Evolutionary conservation across 2,113 vertebrate genomes (phyloP).

Genomic region (Xenotilapia longispinis): DNA sequence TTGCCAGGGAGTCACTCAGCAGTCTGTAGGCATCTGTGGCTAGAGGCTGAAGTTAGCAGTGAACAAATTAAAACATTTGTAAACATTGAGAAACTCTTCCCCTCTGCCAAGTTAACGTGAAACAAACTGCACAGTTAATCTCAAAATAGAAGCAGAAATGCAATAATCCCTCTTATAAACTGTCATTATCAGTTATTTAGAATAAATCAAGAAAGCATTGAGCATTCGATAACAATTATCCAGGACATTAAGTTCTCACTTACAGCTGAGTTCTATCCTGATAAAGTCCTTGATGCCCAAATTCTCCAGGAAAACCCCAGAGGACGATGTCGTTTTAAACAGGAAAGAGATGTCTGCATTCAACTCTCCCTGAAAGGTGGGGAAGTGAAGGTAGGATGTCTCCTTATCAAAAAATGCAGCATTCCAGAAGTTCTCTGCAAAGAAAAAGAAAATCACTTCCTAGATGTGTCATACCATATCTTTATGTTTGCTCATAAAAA

Average conservation of each 20-base stretch:
- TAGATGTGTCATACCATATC: background rate
- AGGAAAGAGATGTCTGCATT: conserved; percentile 93
- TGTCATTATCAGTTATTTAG: background rate
- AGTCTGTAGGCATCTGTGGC: background rate
- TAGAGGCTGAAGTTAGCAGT: background rate
- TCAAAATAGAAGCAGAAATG: background rate
- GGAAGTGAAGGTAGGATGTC: conserved; percentile 93
- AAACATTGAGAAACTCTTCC: background rate
- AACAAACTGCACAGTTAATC: background rate
- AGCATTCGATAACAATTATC: background rate
- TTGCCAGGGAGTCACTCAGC: background rate
- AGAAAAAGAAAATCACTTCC: background rate
- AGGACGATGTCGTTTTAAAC: conserved; percentile 90
- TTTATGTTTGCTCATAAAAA: background rate
- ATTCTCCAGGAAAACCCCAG: conserved; percentile 94
- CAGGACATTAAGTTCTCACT: conserved; percentile 58
- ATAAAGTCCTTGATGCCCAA: conserved; percentile 96
- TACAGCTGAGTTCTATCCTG: conserved; percentile 88
- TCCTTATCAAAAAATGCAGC: conserved; percentile 91
- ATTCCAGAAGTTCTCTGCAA: conserved; percentile 89
- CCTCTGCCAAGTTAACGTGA: background rate
- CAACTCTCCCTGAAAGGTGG: conserved; percentile 92
- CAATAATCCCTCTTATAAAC: background rate
- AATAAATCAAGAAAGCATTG: background rate
- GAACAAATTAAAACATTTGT: background rate